phyloP scores from a whole-genome alignment of 2,888 invertebrate genomes.

The Nomada ruficornis region DNA sequence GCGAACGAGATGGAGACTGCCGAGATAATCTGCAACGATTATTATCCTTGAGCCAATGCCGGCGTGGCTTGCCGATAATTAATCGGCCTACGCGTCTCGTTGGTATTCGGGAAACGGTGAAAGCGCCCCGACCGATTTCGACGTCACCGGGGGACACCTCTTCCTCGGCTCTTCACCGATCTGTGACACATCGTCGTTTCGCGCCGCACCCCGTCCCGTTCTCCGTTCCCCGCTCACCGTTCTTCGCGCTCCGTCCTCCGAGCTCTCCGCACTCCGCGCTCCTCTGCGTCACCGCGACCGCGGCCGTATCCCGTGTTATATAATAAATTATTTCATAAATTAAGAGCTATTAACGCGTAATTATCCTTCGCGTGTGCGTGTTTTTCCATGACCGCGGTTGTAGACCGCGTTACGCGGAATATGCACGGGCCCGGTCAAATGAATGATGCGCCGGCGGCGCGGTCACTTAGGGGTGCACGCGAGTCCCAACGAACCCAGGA shows the following conservation, averaged over 20 bases:
- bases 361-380: constrained; percentile 75
- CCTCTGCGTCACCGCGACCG: constrained; percentile 35
- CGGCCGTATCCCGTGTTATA: constrained; percentile 68
- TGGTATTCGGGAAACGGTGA: neutral
- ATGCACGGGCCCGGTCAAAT: constrained; percentile 52
- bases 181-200: neutral
- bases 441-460: constrained; percentile 62
- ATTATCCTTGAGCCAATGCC: constrained; percentile 36
- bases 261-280: constrained; percentile 41
- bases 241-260: constrained; percentile 15
- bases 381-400: constrained; percentile 76
- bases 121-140: neutral
- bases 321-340: constrained; percentile 80
- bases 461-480: constrained; percentile 60
- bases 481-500: constrained; percentile 26
- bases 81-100: constrained; percentile 17
- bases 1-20: neutral
- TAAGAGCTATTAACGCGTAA: constrained; percentile 78
- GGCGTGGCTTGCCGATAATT: constrained; percentile 65
- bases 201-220: neutral
- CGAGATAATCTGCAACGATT: too few species aligned
- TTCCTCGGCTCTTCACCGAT: neutral
- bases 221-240: neutral
- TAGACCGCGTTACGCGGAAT: constrained; percentile 68
- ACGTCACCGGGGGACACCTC: neutral